Base-by-base conservation (phyloP, 2,797 vertebrate species). In the Adrianichthys oophorus region DNA sequence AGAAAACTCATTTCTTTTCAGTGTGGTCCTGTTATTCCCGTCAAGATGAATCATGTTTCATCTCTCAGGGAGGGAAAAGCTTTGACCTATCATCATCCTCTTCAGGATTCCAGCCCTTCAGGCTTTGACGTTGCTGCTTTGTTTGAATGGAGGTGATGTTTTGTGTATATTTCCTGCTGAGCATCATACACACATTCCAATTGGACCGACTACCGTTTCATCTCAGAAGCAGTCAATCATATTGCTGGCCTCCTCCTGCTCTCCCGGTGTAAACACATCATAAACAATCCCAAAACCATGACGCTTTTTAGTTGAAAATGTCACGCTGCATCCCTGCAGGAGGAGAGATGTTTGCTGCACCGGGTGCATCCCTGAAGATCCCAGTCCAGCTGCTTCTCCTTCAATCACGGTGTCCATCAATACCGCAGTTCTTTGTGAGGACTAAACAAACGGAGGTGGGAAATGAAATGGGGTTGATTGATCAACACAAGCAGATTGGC, bases 141-240 rank as follows among this genome's bases (percentile, higher is more conserved):
- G 10, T 7, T 46, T 21, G 26, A 6, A 37, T 37, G 3, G 32
- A 37, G 10, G 10, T 37, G 32, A 12, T 12, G 32, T 10, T 37
- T 37, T 37, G 32, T 37, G 32, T 12, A 5, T 2, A 7, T 17
- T 17, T 43, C 8, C 16, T 43, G 16, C 42, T n/a, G 42, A 45
- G 18, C 17, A 4, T 19, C 17, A 47, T 14, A 15, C 48, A 37
- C 52, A 21, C 26, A 12, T 19, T 19, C 23, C 15, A 55, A 72
- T 24, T 32, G 15, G 41, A 59, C 58, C 41, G 37, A 6, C 2
- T 4, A 52, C 51, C 48, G 62, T 63, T 56, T 65, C 46, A 49
- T 56, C 73, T 69, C 23, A 12, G 72, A 48, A 54, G 56, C 56
- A 48, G 71, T 81, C 61, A 82, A 82, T 82, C 70, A 81, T 79